These are phyloP conservation scores for Hyles euphorbiae DNA, from an alignment of 1,140 invertebrate species.

Conservation along the genomic window DNA sequence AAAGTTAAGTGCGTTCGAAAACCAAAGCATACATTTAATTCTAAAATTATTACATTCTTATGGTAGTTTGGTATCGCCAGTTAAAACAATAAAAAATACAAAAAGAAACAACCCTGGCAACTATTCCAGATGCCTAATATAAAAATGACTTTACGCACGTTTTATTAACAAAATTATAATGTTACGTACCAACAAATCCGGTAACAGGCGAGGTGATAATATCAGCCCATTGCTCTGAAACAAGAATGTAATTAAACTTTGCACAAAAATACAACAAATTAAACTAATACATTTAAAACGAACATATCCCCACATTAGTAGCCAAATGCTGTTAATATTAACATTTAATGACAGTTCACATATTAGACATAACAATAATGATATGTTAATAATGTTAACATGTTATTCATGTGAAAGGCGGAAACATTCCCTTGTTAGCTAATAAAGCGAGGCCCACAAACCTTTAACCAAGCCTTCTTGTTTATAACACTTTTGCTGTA, in stretches of 20 bases:
- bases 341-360: neutral
- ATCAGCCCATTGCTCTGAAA: constrained; percentile 62
- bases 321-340: neutral
- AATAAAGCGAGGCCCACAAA: constrained; percentile 60
- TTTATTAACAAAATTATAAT: neutral
- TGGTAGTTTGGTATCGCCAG: no score
- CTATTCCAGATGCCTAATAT: no score
- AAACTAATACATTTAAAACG: neutral
- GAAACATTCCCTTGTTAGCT: constrained; percentile 2
- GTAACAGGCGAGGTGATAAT: constrained; percentile 34
- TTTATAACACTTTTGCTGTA: constrained; percentile 47
- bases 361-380: no score
- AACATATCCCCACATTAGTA: no score
- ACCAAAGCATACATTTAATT: no score
- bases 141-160: no score
- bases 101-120: no score
- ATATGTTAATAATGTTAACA: neutral
- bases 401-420: neutral
- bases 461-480: constrained; percentile 59
- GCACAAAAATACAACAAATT: no score
- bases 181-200: constrained; percentile 60
- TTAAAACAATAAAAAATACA: no score
- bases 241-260: constrained; percentile 5
- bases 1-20: no score
- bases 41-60: no score